A percentile compares a stretch with the other conserved stretches of the same genome.
Evolutionary conservation across 64 coral and sea anemone species (phyloP).

Genomic region (Pachyseris speciosa): DNA sequence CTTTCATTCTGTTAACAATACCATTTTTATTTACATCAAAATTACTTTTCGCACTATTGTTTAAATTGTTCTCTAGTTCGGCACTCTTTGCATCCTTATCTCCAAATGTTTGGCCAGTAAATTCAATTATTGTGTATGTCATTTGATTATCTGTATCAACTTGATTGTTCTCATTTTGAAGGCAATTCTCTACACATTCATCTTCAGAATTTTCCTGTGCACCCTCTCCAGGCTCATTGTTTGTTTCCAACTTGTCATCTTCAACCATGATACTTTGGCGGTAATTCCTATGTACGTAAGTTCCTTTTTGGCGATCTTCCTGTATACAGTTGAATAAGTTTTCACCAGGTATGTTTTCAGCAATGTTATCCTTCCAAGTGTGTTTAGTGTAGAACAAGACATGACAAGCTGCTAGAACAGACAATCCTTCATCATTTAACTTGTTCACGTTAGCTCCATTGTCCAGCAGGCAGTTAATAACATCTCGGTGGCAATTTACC

Average conservation of each 20-base stretch:
- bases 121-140: conserved; percentile 26
- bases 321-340: conserved; percentile 94
- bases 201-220: conserved; percentile 22
- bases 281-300: conserved; percentile 79
- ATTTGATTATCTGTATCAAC: neutral
- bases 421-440: conserved; percentile 97
- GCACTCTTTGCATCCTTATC: neutral
- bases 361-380: conserved; percentile 99
- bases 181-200: neutral
- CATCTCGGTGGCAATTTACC: conserved; percentile 96
- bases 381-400: conserved; percentile 99
- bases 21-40: conserved; percentile 21
- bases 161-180: conserved; percentile 18
- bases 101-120: conserved; percentile 1
- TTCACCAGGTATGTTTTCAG: conserved; percentile 82
- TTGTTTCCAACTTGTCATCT: neutral
- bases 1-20: neutral
- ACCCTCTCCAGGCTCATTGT: neutral
- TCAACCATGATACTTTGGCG: conserved; percentile 33
- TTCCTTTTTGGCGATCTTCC: conserved; percentile 83
- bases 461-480: conserved; percentile 95
- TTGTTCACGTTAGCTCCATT: conserved; percentile 99
- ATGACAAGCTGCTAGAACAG: conserved; percentile 96
- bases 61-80: conserved; percentile 10
- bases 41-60: neutral